Percentiles rank a stretch among this genome's conserved stretches.
phyloP scores from a whole-genome alignment of 2,113 vertebrate genomes.

The Tenrec ecaudatus region DNA sequence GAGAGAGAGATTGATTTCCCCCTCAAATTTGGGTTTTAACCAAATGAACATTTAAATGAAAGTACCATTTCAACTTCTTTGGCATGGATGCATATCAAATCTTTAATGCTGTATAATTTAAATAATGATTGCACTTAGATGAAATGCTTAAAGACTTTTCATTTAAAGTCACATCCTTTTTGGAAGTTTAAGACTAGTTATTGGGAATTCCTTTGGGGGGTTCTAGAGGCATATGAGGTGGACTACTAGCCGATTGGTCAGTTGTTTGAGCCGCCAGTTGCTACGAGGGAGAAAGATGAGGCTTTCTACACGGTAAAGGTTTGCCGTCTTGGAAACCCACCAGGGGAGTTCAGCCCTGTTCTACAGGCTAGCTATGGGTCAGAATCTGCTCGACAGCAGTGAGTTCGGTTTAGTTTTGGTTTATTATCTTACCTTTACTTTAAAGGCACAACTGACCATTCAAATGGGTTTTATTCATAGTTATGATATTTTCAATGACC shows the following conservation, averaged over 20 bases:
- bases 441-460: constrained; percentile 1
- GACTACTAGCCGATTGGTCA: too few relatives aligned
- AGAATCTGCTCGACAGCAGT: too few relatives aligned
- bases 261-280: too few relatives aligned
- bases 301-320: too few relatives aligned
- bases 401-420: too few relatives aligned
- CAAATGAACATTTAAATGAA: constrained; percentile 57
- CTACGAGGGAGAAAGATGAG: too few relatives aligned
- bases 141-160: background rate
- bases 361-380: too few relatives aligned
- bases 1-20: constrained; percentile 28
- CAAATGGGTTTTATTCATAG: background rate
- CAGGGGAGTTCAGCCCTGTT: too few relatives aligned
- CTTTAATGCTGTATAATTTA: constrained; percentile 34
- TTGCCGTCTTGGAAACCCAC: too few relatives aligned
- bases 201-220: background rate
- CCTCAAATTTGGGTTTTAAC: constrained; percentile 22
- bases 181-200: constrained; percentile 23
- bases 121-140: constrained; percentile 30
- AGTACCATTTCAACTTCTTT: constrained; percentile 2
- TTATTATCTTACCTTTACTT: background rate
- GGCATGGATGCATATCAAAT: background rate
- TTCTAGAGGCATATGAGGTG: too few relatives aligned
- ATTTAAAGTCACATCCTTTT: background rate
- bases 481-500: too few relatives aligned